Base-by-base conservation (phyloP, 2,888 invertebrate species). In the Serripes groenlandicus region DNA sequence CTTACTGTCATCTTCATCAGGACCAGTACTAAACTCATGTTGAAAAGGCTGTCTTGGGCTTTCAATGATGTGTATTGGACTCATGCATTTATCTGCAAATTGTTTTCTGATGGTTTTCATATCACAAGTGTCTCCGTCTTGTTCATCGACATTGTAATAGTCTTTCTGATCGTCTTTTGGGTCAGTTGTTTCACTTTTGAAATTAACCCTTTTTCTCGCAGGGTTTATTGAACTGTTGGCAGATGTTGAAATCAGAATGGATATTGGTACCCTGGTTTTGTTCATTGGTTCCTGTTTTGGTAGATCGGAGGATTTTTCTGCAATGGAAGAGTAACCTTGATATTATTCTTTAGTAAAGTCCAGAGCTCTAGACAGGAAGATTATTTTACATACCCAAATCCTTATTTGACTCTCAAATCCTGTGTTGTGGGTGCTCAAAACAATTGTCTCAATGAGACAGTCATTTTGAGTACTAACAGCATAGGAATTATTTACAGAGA, bases 21-120 rank as follows among this genome's bases (percentile, higher is more conserved):
- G 56, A 7, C 32, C 21, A 64, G 74, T 3, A 62, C 37, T 37
- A 42, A 64, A 26, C n/a, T n/a, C n/a, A n/a, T n/a, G n/a, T n/a
- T n/a, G n/a, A n/a, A n/a, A n/a, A 32, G 66, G 28, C 68, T 68
- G 23, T 62, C 84, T 78, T 32, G 75, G 56, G 23, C 76, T 75
- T 70, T 81, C 85, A 28, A 78, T 52, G 26, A 81, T 72, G 4
- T 70, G 68, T 32, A 85, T 85, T 23, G 76, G 76, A 58, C 76
- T 76, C 9, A 76, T 23, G 32, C 76, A 69, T 28, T 66, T 69
- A 52, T 79, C 60, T 3, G 34, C 37, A 70, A 60, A 74, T 42
- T 66, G 34, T 26, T 68, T 58, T 18, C 32, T 60, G 5, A 37
- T 42, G 1, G 49, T 64, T 1, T 60, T 30, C 28, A 66, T 69